phyloP scores from a whole-genome alignment of 1,140 invertebrate species.

The honey bee (Apis mellifera) region DNA sequence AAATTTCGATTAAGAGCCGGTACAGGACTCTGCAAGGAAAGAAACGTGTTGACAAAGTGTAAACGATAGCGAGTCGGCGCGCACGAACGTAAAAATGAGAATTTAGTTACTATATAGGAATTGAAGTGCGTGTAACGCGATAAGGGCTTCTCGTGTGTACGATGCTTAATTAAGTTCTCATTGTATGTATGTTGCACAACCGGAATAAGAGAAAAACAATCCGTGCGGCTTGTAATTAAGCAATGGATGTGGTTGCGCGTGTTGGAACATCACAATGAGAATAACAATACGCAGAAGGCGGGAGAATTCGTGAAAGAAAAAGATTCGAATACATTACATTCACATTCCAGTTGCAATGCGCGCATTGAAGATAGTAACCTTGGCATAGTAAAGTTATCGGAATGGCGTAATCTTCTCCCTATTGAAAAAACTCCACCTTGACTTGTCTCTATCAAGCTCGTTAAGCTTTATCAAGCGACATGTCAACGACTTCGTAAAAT shows the following conservation, averaged over 20 bases:
- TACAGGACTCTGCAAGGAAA: too few species aligned
- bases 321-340: constrained; percentile 1
- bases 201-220: constrained; percentile 47
- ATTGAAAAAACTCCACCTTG: constrained; percentile 50
- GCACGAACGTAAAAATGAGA: not conserved
- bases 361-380: constrained; percentile 64
- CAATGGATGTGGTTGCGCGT: constrained; percentile 37
- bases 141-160: constrained; percentile 49
- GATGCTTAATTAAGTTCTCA: constrained; percentile 48
- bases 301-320: constrained; percentile 23
- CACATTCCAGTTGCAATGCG: constrained; percentile 13
- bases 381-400: constrained; percentile 63
- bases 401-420: constrained; percentile 64
- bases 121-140: constrained; percentile 35
- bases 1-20: not conserved
- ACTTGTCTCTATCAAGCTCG: constrained; percentile 31
- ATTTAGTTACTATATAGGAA: constrained; percentile 15
- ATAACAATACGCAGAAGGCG: constrained; percentile 38
- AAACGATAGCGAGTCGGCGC: constrained; percentile 4
- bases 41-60: constrained; percentile 14
- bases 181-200: constrained; percentile 36
- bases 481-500: constrained; percentile 28
- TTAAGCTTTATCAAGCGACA: constrained; percentile 31
- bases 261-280: constrained; percentile 20
- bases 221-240: constrained; percentile 45